A percentile compares a stretch with the other conserved stretches of the same genome.
These are phyloP conservation scores for Pangasius sanitwongsei DNA, from an alignment of 2,797 vertebrate species.

Conservation along the genomic window DNA sequence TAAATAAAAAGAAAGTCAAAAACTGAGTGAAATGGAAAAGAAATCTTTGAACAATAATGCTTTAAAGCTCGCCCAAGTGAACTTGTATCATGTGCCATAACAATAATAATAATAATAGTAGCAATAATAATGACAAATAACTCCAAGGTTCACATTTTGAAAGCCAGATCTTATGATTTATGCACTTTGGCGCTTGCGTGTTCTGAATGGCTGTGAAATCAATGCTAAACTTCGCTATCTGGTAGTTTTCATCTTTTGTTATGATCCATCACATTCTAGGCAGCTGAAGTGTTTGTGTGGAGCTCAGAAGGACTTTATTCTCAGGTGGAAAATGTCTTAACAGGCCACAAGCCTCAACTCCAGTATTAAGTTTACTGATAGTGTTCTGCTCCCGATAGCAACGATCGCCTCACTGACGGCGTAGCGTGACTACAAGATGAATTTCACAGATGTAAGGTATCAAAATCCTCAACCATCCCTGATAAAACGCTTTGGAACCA, in stretches of 20 bases:
- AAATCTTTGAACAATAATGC: neutral
- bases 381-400: neutral
- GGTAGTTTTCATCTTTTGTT: neutral
- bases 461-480: constrained; percentile 38
- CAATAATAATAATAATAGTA: neutral
- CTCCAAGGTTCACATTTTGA: neutral
- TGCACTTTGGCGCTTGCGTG: neutral
- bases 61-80: neutral
- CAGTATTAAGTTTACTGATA: neutral
- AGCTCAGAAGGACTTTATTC: constrained; percentile 5
- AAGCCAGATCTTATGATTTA: neutral
- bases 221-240: neutral
- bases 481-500: constrained; percentile 29
- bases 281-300: constrained; percentile 5
- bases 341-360: neutral
- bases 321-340: constrained; percentile 2
- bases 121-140: neutral
- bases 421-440: constrained; percentile 7
- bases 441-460: constrained; percentile 45
- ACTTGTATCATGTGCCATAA: no score
- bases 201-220: neutral
- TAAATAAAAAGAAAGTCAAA: neutral
- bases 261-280: neutral
- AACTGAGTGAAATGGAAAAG: neutral
- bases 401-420: neutral